Percentiles rank a stretch among this genome's conserved stretches.
Conservation (phyloP, 1,140 invertebrate species). For the Sinella curviseta region DNA sequence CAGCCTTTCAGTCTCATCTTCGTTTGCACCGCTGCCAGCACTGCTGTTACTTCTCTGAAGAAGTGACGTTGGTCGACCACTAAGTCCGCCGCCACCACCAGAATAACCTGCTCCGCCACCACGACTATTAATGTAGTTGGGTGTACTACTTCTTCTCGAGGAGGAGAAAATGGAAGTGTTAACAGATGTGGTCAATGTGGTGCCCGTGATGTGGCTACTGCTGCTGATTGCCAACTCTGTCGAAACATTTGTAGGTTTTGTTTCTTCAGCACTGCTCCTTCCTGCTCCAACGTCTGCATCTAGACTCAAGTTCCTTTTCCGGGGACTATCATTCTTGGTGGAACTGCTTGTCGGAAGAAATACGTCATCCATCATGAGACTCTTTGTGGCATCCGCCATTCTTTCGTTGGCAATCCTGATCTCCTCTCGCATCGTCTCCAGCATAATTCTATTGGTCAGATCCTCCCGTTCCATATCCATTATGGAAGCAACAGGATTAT, state of each 20-base stretch:
- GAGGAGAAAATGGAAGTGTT: not conserved
- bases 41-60: not conserved
- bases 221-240: not conserved
- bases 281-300: not conserved
- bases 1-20: not conserved
- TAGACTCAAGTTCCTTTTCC: not conserved
- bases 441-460: constrained; percentile 25
- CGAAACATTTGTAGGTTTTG: not conserved
- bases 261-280: not conserved
- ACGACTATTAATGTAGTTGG: not conserved
- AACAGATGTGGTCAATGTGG: no score
- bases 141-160: not conserved
- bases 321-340: not conserved
- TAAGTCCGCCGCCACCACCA: not conserved
- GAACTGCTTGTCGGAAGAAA: not conserved
- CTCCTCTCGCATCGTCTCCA: constrained; percentile 42
- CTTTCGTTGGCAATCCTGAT: constrained; percentile 41
- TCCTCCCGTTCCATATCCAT: not conserved
- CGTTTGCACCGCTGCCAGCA: not conserved
- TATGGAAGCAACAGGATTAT: not conserved
- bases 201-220: no score
- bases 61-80: not conserved
- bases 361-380: constrained; percentile 38
- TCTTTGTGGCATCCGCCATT: constrained; percentile 41
- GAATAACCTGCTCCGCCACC: not conserved